phyloP scores from a whole-genome alignment of 2,888 invertebrate species.

The Epinotia ramella region DNA sequence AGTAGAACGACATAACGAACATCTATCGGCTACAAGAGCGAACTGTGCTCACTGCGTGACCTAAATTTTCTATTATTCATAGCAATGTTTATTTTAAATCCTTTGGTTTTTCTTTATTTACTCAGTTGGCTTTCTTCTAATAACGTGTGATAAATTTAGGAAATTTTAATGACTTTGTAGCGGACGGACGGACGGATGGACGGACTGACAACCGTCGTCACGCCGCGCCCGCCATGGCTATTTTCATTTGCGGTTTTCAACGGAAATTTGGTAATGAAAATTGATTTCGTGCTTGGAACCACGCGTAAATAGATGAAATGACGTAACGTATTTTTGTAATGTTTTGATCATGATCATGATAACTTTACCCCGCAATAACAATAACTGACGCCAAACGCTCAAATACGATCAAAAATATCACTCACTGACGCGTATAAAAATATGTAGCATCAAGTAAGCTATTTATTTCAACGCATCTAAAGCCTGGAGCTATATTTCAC shows the following conservation, averaged over 20 bases:
- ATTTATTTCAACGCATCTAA: neutral
- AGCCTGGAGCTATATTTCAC: no score
- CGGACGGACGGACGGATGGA: slow-evolving; percentile 23
- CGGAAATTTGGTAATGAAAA: slow-evolving; percentile 16
- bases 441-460: neutral
- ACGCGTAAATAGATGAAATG: neutral
- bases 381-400: neutral
- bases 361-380: neutral
- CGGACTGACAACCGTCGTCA: slow-evolving; percentile 24
- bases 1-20: neutral
- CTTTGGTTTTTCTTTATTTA: slow-evolving; percentile 26
- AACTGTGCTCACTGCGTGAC: slow-evolving; percentile 3
- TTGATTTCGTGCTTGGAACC: neutral
- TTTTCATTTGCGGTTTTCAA: slow-evolving; percentile 24
- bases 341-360: neutral
- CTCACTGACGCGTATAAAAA: neutral
- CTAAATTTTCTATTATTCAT: slow-evolving; percentile 28
- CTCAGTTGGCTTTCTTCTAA: slow-evolving; percentile 34
- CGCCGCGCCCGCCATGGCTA: slow-evolving; percentile 1
- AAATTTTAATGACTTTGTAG: slow-evolving; percentile 17
- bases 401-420: neutral
- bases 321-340: neutral
- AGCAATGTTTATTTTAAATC: slow-evolving; percentile 17
- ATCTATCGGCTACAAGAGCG: neutral
- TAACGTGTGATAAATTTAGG: slow-evolving; percentile 35